Evolutionary conservation across 1,140 invertebrate species (phyloP), one percentile per base, ranked within the genome.

Genomic region (Drosophila nannoptera): DNA sequence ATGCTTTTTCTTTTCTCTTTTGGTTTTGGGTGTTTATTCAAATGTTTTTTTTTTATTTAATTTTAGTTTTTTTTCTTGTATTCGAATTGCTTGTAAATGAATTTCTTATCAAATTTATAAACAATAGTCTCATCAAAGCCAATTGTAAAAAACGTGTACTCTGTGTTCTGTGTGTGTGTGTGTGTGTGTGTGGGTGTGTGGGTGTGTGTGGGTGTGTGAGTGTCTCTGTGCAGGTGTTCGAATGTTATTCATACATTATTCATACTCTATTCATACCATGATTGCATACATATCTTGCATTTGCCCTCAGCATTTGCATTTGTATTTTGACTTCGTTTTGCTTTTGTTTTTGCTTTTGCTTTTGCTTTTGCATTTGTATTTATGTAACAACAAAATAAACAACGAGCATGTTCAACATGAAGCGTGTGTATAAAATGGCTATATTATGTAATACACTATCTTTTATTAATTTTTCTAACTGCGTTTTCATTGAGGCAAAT

Each of bases 41-140:
- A 38, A 8, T 36, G 22, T 11, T 49, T 59, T 49, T 11, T 49
- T 59, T 49, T 8, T 2, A 9, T 45, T 36, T 43, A 8, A 9
- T 35, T 32, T 32, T 63, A 40, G 8, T 42, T 7, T 45, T 45
- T 45, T 32, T 32, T 68, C 7, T 62, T 53, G 61, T 68, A 76
- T 78, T 68, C 69, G 70, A 83, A 87, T 82, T 83, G 73, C 72
- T 81, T 84, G 68, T 83, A 69, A 80, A 78, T 58, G 71, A 78
- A 78, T 78, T 59, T 69, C 69, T 64, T 75, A 73, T 87, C 63
- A 72, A 66, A 69, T 64, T 55, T 72, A 67, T 54, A 69, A 86
- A 81, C 63, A 75, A 80, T 77, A 67, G 67, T 81, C 74, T 72
- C 71, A 33, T 55, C 49, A 66, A 77, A 75, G 78, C 74, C 77